Evolutionary conservation across 2,113 vertebrate genomes (phyloP).

Genomic region (Nibea coibor): DNA sequence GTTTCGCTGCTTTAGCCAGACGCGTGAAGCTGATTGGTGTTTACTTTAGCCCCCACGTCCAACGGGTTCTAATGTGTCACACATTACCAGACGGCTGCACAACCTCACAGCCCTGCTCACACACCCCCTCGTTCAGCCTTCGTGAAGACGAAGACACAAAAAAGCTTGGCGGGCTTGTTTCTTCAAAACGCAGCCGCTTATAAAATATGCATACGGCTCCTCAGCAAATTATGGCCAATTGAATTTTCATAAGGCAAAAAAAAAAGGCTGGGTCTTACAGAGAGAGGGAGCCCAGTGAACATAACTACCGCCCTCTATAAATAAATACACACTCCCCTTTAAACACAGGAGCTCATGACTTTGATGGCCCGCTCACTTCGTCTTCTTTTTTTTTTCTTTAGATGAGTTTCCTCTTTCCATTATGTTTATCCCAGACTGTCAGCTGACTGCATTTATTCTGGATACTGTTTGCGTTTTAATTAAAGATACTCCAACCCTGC

Average conservation of each 20-base stretch:
- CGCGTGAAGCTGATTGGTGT: conserved; percentile 69
- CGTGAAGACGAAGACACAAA: conserved; percentile 65
- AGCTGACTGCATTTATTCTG: conserved; percentile 45
- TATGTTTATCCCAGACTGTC: conserved; percentile 59
- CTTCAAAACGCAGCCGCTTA: conserved; percentile 73
- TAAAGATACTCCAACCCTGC: conserved; percentile 29
- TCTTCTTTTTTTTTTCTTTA: conserved; percentile 16
- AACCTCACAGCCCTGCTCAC: conserved; percentile 44
- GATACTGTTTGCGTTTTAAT: conserved; percentile 59
- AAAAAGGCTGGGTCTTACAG: conserved; percentile 60
- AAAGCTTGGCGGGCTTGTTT: conserved; percentile 70
- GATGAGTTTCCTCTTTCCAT: conserved; percentile 54
- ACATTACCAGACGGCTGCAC: conserved; percentile 61
- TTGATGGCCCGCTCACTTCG: conserved; percentile 56
- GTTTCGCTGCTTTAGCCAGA: conserved; percentile 51
- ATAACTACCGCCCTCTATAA: conserved; percentile 78
- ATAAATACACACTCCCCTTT: conserved; percentile 74
- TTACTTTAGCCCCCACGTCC: conserved; percentile 63
- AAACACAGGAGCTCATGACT: conserved; percentile 66
- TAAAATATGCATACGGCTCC: conserved; percentile 81
- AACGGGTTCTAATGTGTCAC: conserved; percentile 67
- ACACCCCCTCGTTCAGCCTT: conserved; percentile 62
- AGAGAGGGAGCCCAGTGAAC: conserved; percentile 71
- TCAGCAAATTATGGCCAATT: conserved; percentile 80
- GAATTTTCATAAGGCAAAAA: conserved; percentile 82